These are phyloP conservation scores for Drosophila meridionalis DNA, from an alignment of 2,888 invertebrate genomes.

Conservation along the genomic window DNA sequence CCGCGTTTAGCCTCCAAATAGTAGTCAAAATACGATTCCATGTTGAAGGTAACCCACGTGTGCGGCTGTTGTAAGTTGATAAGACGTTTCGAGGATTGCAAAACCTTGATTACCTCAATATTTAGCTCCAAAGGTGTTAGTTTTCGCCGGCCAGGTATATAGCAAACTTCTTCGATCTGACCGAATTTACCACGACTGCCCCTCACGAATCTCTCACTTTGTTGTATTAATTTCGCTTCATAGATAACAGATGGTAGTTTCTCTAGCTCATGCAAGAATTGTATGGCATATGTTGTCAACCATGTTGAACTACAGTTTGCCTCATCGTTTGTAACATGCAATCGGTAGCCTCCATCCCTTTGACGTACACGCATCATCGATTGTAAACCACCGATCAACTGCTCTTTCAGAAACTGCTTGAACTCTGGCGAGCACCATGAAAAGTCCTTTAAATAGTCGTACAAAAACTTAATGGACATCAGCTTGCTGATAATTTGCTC, in stretches of 20 bases:
- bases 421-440: not conserved
- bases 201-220: conserved; percentile 21
- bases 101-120: not conserved
- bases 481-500: conserved; percentile 48
- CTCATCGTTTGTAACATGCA: not conserved
- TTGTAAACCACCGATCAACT: conserved; percentile 41
- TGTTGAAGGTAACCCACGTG: not conserved
- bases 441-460: conserved; percentile 13
- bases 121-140: not conserved
- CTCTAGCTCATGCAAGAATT: conserved; percentile 15
- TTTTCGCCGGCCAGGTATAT: not conserved
- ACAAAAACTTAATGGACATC: conserved; percentile 24
- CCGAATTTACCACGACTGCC: not conserved
- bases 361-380: conserved; percentile 28
- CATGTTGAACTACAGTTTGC: conserved; percentile 20
- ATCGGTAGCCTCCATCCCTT: conserved; percentile 24
- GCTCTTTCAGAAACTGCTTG: conserved; percentile 5
- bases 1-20: not conserved
- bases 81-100: not conserved
- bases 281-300: conserved; percentile 41
- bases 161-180: not conserved
- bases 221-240: not conserved
- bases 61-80: not conserved
- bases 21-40: not conserved
- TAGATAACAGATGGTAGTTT: not conserved